These are phyloP conservation scores for Pterostichus madidus DNA, from an alignment of 2,888 invertebrate genomes.

Conservation along the genomic window DNA sequence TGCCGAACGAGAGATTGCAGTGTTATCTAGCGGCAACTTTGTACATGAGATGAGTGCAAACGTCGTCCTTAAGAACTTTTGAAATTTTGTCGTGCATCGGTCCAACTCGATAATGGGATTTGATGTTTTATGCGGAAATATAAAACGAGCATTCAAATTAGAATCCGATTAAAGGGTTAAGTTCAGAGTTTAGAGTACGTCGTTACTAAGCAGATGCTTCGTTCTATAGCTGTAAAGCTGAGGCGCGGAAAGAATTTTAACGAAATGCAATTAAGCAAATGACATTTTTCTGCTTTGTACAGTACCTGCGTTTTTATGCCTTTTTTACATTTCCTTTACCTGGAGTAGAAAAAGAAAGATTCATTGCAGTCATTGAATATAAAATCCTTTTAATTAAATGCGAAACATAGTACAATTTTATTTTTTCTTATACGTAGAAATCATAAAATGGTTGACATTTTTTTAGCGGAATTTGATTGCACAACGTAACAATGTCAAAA, in stretches of 20 bases:
- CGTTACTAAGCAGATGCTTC: neutral
- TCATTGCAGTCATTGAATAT: too few relatives aligned
- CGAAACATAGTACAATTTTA: too few relatives aligned
- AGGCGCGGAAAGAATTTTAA: conserved; percentile 28
- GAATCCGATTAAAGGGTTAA: conserved; percentile 53
- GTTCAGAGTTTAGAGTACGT: conserved; percentile 14
- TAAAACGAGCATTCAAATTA: conserved; percentile 55
- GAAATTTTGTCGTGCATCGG: conserved; percentile 54
- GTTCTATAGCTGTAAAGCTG: conserved; percentile 18
- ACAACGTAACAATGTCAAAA: too few relatives aligned
- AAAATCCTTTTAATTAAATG: too few relatives aligned
- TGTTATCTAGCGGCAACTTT: conserved; percentile 57
- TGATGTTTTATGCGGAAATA: conserved; percentile 53
- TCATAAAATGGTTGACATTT: too few relatives aligned
- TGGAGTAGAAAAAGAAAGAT: too few relatives aligned
- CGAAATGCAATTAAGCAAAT: conserved; percentile 51
- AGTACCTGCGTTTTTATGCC: conserved; percentile 17
- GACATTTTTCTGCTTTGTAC: conserved; percentile 4
- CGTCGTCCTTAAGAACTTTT: conserved; percentile 57
- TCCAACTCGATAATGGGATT: conserved; percentile 59
- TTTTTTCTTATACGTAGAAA: too few relatives aligned
- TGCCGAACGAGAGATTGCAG: conserved; percentile 56
- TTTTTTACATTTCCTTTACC: neutral
- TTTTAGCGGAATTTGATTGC: too few relatives aligned
- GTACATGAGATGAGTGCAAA: conserved; percentile 58